Conservation (phyloP, 64 coral and sea anemone genomes). For the Stylophora pistillata region DNA sequence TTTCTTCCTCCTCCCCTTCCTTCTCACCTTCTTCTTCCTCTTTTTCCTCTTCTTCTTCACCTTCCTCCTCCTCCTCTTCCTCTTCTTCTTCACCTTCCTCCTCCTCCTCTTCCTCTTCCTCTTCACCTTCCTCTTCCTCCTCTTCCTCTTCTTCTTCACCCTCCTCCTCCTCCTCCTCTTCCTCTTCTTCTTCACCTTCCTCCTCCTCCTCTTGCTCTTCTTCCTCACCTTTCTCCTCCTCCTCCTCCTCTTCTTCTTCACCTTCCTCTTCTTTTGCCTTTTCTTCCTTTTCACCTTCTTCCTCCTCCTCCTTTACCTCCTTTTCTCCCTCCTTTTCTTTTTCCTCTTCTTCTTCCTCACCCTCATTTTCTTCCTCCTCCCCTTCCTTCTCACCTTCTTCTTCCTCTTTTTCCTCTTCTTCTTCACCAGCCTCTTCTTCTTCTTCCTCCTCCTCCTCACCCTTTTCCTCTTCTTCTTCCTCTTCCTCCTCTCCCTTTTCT, state of each 20-base stretch:
- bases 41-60: background rate
- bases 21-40: constrained; percentile 3
- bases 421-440: constrained; percentile 3
- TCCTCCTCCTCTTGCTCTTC: constrained; percentile 3
- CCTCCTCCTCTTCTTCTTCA: background rate
- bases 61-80: constrained; percentile 14
- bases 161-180: constrained; percentile 7
- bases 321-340: background rate
- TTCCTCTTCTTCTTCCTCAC: background rate
- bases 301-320: constrained; percentile 9
- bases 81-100: constrained; percentile 18
- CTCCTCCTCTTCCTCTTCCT: background rate
- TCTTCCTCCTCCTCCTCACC: constrained; percentile 38
- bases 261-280: background rate
- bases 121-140: constrained; percentile 4
- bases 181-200: background rate
- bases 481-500: background rate
- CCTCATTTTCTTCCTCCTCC: constrained; percentile 19
- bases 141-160: background rate
- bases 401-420: background rate
- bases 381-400: constrained; percentile 23
- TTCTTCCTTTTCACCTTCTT: background rate
- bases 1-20: background rate
- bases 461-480: constrained; percentile 17
- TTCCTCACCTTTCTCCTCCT: background rate